phyloP scores from a whole-genome alignment of 2,113 vertebrate genomes.

The Pseudopodoces humilis region DNA sequence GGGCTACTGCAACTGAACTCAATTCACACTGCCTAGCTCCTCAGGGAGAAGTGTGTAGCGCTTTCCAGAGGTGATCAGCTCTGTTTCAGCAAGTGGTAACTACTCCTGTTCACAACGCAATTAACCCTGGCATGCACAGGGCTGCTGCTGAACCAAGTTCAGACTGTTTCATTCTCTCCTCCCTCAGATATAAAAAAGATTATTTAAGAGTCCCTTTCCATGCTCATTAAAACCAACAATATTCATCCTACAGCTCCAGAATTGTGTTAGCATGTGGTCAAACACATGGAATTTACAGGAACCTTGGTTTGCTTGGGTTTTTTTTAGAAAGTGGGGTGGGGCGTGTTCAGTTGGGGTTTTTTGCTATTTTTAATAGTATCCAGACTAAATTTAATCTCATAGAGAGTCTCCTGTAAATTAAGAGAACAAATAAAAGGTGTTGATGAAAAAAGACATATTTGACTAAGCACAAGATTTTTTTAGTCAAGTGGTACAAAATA shows the following conservation, averaged over 20 bases:
- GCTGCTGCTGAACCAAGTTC: not conserved
- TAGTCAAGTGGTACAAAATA: not conserved
- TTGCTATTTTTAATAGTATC: not conserved
- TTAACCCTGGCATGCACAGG: not conserved
- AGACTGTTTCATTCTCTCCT: not conserved
- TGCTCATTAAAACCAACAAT: not conserved
- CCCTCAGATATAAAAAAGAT: not conserved
- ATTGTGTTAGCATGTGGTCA: not conserved
- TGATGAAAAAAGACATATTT: not conserved
- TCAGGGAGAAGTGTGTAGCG: not conserved
- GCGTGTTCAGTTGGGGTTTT: accelerated
- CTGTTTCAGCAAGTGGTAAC: not conserved
- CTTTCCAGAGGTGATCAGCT: not conserved
- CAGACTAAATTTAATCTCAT: not conserved
- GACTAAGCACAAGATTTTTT: not conserved
- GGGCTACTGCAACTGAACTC: not conserved
- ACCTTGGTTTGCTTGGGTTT: accelerated
- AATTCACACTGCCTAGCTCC: not conserved
- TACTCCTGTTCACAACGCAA: not conserved
- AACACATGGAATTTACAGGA: not conserved
- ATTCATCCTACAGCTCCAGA: not conserved
- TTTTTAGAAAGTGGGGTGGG: not conserved
- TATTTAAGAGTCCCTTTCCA: not conserved
- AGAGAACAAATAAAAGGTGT: not conserved
- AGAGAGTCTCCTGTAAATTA: not conserved